Percentiles rank a stretch among this genome's conserved stretches.
Conservation (phyloP, 2,797 vertebrate genomes). For the Platyrinchus mystaceus region DNA sequence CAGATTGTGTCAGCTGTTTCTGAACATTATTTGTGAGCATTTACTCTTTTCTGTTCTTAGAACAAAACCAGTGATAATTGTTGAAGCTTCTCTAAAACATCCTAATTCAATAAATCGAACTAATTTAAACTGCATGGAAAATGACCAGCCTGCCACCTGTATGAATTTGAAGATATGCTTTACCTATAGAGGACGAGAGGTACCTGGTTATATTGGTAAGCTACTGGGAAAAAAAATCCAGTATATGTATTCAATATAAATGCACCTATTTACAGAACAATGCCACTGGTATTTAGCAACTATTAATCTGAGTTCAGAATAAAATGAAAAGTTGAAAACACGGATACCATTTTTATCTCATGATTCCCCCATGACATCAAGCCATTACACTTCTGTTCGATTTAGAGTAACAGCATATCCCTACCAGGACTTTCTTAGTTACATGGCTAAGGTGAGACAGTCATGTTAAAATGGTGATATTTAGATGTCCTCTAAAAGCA, state of each 20-base stretch:
- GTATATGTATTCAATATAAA: not conserved
- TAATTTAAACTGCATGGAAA: slow-evolving; percentile 79
- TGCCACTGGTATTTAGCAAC: not conserved
- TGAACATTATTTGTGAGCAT: not conserved
- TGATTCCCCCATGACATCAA: not conserved
- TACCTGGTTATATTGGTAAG: slow-evolving; percentile 86
- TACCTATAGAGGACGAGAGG: slow-evolving; percentile 81
- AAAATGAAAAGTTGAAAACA: not conserved
- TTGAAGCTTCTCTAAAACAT: slow-evolving; percentile 83
- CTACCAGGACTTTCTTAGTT: not conserved
- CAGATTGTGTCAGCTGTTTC: not conserved
- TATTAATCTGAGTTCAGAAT: not conserved
- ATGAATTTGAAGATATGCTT: slow-evolving; percentile 88
- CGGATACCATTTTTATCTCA: not conserved
- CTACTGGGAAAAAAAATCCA: not conserved
- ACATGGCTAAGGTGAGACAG: not conserved
- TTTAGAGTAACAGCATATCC: not conserved
- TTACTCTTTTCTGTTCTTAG: slow-evolving; percentile 69
- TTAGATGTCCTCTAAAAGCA: not conserved
- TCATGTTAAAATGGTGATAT: not conserved
- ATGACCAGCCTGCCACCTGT: slow-evolving; percentile 81
- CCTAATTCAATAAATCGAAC: slow-evolving; percentile 84
- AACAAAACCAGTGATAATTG: slow-evolving; percentile 89
- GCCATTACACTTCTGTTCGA: not conserved
- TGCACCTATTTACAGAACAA: not conserved